Evolutionary conservation across 1,140 invertebrate genomes (phyloP).

Genomic region (Caerostris darwini): DNA sequence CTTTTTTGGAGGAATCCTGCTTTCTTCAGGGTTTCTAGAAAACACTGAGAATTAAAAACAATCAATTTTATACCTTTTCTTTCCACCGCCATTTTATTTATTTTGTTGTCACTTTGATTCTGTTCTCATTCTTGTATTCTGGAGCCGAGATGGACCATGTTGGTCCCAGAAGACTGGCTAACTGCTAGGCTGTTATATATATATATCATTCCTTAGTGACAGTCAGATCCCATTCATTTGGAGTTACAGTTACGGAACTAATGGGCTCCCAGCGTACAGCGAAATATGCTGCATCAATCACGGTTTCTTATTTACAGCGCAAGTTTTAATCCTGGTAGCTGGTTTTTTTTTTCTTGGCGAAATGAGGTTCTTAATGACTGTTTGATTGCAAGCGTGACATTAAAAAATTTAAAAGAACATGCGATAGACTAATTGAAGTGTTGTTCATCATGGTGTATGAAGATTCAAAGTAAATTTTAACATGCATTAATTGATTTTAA

Average conservation of each 20-base stretch:
- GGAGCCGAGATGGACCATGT: constrained; percentile 2
- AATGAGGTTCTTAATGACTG: neutral
- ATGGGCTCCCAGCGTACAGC: neutral
- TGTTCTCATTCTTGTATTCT: neutral
- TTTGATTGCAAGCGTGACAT: neutral
- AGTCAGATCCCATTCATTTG: neutral
- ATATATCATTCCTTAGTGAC: constrained; percentile 51
- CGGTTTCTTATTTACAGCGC: neutral
- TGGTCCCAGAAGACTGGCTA: constrained; percentile 24
- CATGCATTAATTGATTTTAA: too few relatives aligned
- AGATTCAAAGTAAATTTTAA: too few relatives aligned
- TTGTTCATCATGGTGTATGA: too few relatives aligned
- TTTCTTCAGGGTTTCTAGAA: constrained; percentile 6
- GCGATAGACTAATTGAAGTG: too few relatives aligned
- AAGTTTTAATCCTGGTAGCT: neutral
- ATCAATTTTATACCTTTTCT: constrained; percentile 64
- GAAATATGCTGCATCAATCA: constrained; percentile 14
- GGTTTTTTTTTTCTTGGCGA: neutral
- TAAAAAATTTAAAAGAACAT: too few relatives aligned
- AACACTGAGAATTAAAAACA: constrained; percentile 58
- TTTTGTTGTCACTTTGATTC: constrained; percentile 37
- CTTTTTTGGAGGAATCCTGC: neutral
- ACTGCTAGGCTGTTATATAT: neutral
- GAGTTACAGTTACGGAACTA: neutral
- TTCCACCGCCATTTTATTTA: neutral